Evolutionary conservation across 2,888 invertebrate species (phyloP), one percentile per base, ranked within the genome.

Genomic region (Margaritifera margaritifera): DNA sequence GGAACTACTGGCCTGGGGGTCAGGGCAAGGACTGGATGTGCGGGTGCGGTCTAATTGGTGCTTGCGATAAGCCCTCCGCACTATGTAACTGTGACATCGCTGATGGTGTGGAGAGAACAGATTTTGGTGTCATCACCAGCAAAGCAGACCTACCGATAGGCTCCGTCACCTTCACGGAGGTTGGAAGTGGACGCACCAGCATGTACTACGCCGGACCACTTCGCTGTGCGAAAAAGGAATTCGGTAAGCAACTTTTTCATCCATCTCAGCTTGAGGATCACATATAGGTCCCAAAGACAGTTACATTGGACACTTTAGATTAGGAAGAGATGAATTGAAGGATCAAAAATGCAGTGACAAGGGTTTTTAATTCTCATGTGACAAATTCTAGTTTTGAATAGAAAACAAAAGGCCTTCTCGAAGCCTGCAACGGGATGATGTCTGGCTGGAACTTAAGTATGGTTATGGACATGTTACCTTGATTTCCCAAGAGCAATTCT

Each of bases 51-150:
- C 53, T 84, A 19, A 78, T 80, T 5, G 64, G 69, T 22, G 74
- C 78, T 0, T 87, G 87, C 72, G 78, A 62, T 3, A 57, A 68
- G 11, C 56, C 66, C 5, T 57, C 63, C 5, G 50, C 56, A 52
- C 22, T 42, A 6, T 88, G 88, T 70, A 87, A 85, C 68, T 87
- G 88, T 72, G 83, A 86, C 66, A 72, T 79, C 4, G 66, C 61
- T n/a, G 85, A 85, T 63, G 82, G 78, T 2, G 58, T 62, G 1
- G 67, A 69, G 3, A 69, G 81, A 24, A 79, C 69, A 42, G 88
- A 88, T 64, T 75, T 84, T 62, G 88, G 86, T 8, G 42, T 75
- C 8, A 73, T 86, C 11, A 77, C 70, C 24, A 68, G 82, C 71
- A 83, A 80, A 61, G 65, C 65, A 0, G 77, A 83, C 59, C 72